A percentile compares a stretch with the other conserved stretches of the same genome.
Evolutionary conservation across 1,140 invertebrate species (phyloP).

Genomic region (Eurosta solidaginis): DNA sequence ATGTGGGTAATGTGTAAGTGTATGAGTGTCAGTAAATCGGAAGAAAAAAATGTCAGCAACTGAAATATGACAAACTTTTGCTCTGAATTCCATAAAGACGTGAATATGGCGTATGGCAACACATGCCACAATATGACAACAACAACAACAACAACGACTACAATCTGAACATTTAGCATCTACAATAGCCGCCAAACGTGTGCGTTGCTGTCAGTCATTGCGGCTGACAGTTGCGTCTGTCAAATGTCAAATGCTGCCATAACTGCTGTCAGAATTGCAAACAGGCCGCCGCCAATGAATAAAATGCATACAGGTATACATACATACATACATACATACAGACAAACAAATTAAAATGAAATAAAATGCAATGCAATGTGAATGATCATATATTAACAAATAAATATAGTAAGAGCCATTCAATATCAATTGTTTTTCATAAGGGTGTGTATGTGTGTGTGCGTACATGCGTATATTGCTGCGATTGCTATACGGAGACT

Average conservation of each 20-base stretch:
- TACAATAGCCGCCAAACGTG: constrained; percentile 4
- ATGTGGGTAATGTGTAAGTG: no score
- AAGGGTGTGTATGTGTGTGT: not conserved
- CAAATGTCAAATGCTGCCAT: constrained; percentile 23
- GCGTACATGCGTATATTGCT: not conserved
- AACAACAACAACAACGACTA: not conserved
- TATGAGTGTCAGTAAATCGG: not conserved
- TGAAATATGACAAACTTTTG: constrained; percentile 27
- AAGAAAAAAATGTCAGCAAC: not conserved
- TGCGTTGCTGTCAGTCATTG: constrained; percentile 7
- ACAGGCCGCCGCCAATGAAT: not conserved
- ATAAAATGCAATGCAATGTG: not conserved
- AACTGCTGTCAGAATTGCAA: constrained; percentile 5
- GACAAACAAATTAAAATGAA: not conserved
- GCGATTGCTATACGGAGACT: not conserved
- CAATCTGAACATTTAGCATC: not conserved
- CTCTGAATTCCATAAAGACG: constrained; percentile 27
- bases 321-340: not conserved
- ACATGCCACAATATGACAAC: not conserved
- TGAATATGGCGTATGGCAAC: constrained; percentile 28
- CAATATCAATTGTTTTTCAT: not conserved
- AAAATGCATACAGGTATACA: no score
- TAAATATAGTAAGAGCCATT: constrained; percentile 5
- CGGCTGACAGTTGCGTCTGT: constrained; percentile 3
- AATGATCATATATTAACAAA: not conserved